phyloP scores from a whole-genome alignment of 2,113 vertebrate species.

The Amia ocellicauda region DNA sequence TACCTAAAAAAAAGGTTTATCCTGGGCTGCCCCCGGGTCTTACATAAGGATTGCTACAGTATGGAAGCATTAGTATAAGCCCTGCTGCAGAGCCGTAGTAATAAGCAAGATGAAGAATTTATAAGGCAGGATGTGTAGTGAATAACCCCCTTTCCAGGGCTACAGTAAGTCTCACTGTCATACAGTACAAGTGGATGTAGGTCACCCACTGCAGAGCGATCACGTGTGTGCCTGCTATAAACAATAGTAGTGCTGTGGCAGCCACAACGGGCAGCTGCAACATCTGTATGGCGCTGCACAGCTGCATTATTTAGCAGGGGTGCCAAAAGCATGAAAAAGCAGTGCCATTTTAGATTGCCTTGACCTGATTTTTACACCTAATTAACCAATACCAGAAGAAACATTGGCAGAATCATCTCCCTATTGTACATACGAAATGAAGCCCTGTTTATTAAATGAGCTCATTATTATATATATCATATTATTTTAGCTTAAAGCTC shows the following conservation, averaged over 20 bases:
- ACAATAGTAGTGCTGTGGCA: slow-evolving; percentile 34
- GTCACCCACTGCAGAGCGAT: slow-evolving; percentile 40
- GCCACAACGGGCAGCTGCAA: slow-evolving; percentile 29
- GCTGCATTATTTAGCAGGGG: slow-evolving; percentile 18
- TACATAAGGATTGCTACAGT: no score
- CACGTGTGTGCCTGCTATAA: slow-evolving; percentile 38
- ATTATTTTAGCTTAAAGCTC: no score
- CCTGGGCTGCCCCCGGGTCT: no score
- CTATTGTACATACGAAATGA: no score
- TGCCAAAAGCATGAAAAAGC: slow-evolving; percentile 5
- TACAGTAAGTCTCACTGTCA: slow-evolving; percentile 24
- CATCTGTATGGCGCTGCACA: slow-evolving; percentile 26
- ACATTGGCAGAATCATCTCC: no score
- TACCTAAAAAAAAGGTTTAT: no score
- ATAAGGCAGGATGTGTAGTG: slow-evolving; percentile 12
- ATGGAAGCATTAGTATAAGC: slow-evolving; percentile 11
- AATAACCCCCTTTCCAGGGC: slow-evolving; percentile 16
- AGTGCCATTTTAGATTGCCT: background rate
- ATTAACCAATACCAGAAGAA: no score
- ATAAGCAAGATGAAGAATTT: slow-evolving; percentile 29
- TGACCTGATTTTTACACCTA: no score
- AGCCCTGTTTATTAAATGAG: no score
- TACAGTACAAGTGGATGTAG: slow-evolving; percentile 31
- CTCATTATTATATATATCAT: no score
- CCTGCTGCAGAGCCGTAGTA: slow-evolving; percentile 16